phyloP scores from a whole-genome alignment of 2,888 invertebrate genomes.

The Elegia similella region DNA sequence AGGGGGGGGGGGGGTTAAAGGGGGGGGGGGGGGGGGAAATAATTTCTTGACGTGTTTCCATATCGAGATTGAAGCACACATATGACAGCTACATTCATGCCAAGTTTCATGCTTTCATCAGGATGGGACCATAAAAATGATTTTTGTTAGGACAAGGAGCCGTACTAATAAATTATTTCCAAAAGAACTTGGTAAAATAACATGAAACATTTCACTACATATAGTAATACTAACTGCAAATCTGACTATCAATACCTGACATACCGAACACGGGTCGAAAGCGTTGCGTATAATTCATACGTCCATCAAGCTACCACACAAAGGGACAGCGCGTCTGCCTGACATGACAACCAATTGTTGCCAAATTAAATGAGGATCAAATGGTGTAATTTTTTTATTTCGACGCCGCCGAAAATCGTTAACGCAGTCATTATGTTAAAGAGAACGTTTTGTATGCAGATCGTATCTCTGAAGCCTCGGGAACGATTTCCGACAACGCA shows the following conservation, averaged over 20 bases:
- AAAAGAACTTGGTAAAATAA: background rate
- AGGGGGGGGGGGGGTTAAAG: too few species aligned
- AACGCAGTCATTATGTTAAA: conserved; percentile 11
- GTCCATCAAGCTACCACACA: conserved; percentile 52
- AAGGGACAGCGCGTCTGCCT: conserved; percentile 30
- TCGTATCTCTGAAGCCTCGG: conserved; percentile 2
- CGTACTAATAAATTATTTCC: too few species aligned
- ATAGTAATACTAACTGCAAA: background rate
- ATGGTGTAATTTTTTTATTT: conserved; percentile 28
- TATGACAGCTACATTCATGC: too few species aligned
- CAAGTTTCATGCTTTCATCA: too few species aligned
- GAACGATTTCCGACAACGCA: conserved; percentile 9
- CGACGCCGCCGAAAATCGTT: conserved; percentile 7
- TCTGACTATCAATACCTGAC: background rate
- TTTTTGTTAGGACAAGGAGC: too few species aligned
- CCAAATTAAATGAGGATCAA: conserved; percentile 37
- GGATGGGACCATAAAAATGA: too few species aligned
- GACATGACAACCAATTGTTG: conserved; percentile 38
- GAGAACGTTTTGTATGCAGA: conserved; percentile 15
- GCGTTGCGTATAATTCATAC: conserved; percentile 41
- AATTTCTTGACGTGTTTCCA: too few species aligned
- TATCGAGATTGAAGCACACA: too few species aligned
- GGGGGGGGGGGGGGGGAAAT: too few species aligned
- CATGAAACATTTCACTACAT: background rate
- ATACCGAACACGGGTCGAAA: conserved; percentile 14